A percentile compares a stretch with the other conserved stretches of the same genome.
Conservation (phyloP, 2,113 vertebrate genomes). For the Camelus dromedarius region DNA sequence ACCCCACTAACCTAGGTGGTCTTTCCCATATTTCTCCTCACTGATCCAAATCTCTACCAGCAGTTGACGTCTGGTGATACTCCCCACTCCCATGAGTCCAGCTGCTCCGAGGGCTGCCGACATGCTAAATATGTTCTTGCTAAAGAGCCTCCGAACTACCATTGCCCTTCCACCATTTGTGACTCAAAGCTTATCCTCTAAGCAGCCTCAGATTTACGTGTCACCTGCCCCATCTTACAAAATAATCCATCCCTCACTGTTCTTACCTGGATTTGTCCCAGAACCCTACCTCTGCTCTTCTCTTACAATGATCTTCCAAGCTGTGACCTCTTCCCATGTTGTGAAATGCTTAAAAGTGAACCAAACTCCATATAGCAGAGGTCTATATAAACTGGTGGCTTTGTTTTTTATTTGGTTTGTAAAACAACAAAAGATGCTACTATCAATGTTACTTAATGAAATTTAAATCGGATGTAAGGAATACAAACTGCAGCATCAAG, state of each 20-base stretch:
- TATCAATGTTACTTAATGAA: background rate
- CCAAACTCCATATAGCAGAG: background rate
- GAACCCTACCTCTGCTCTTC: background rate
- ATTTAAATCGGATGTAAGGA: background rate
- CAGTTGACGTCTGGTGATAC: background rate
- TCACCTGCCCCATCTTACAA: background rate
- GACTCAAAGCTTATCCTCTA: background rate
- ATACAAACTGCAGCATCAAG: background rate
- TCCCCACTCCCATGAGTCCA: background rate
- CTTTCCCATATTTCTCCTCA: background rate
- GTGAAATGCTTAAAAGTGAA: background rate
- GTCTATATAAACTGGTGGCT: background rate
- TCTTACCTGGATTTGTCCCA: background rate
- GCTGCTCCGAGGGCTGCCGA: background rate
- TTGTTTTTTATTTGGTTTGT: background rate
- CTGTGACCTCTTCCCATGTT: background rate
- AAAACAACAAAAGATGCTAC: background rate
- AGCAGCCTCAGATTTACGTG: background rate
- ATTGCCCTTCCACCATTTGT: background rate
- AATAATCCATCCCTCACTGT: background rate
- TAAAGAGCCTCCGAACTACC: background rate
- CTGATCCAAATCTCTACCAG: background rate
- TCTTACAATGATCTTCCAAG: background rate
- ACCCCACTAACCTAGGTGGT: background rate
- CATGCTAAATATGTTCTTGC: background rate